Conservation (phyloP, 2,113 vertebrate genomes). For the Lethenteron reissneri region DNA sequence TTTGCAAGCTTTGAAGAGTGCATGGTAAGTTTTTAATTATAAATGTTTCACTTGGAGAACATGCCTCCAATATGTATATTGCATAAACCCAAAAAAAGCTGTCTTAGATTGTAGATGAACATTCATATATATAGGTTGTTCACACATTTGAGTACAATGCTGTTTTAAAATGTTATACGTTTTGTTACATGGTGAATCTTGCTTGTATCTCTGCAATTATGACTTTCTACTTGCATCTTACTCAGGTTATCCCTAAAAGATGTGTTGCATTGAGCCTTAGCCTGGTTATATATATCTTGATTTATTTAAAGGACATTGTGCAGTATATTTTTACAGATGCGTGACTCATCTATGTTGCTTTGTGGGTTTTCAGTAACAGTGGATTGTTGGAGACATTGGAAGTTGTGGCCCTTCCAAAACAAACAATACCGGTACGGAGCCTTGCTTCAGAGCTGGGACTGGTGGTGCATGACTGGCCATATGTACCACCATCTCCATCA, state of each 20-base stretch:
- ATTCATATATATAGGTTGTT: neutral
- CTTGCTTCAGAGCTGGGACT: slow-evolving; percentile 39
- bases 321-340: neutral
- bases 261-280: neutral
- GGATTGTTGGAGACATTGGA: slow-evolving; percentile 41
- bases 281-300: neutral
- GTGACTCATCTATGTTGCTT: neutral
- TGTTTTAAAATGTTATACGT: too few relatives aligned
- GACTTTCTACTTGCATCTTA: too few relatives aligned
- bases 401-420: slow-evolving; percentile 40
- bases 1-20: slow-evolving; percentile 30
- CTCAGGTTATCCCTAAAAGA: slow-evolving; percentile 17
- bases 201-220: too few relatives aligned
- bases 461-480: slow-evolving; percentile 45
- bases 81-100: neutral
- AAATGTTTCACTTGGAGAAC: neutral
- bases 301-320: neutral
- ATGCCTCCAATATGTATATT: neutral
- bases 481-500: slow-evolving; percentile 14
- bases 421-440: slow-evolving; percentile 33
- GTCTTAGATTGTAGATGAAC: too few relatives aligned
- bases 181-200: too few relatives aligned
- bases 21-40: slow-evolving; percentile 23
- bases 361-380: slow-evolving; percentile 1
- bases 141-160: too few relatives aligned